Percentiles rank a stretch among this genome's conserved stretches.
Conservation (phyloP, 2,888 invertebrate genomes). For the Epinotia nisella region DNA sequence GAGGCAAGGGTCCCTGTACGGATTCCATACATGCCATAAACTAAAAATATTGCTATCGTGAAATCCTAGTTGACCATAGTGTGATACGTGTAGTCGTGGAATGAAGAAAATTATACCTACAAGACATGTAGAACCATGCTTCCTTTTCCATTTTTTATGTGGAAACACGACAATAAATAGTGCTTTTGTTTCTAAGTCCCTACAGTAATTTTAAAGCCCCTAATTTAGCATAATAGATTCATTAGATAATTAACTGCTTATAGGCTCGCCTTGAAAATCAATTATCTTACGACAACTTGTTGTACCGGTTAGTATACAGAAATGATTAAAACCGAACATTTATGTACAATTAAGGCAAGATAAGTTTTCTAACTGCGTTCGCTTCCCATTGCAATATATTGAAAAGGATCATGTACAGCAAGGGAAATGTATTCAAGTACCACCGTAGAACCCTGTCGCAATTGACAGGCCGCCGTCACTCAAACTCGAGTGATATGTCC, state of each 20-base stretch:
- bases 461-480: too few species aligned
- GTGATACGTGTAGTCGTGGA: too few species aligned
- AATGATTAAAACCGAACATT: background rate
- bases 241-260: slow-evolving; percentile 32
- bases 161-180: background rate
- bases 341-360: background rate
- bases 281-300: slow-evolving; percentile 10
- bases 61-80: too few species aligned
- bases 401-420: background rate
- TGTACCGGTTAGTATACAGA: slow-evolving; percentile 10
- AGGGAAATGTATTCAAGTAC: too few species aligned
- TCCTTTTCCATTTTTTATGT: background rate
- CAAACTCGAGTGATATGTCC: too few species aligned
- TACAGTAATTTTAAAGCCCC: slow-evolving; percentile 19
- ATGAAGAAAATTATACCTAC: background rate
- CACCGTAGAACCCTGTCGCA: too few species aligned
- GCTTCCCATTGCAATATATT: background rate
- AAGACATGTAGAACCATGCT: background rate
- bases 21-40: too few species aligned
- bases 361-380: background rate
- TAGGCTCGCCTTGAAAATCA: slow-evolving; percentile 14
- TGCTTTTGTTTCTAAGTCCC: background rate
- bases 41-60: background rate
- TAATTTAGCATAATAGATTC: slow-evolving; percentile 29
- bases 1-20: too few species aligned